Base-by-base conservation (phyloP, 2,888 invertebrate genomes). In the Noctua janthina region DNA sequence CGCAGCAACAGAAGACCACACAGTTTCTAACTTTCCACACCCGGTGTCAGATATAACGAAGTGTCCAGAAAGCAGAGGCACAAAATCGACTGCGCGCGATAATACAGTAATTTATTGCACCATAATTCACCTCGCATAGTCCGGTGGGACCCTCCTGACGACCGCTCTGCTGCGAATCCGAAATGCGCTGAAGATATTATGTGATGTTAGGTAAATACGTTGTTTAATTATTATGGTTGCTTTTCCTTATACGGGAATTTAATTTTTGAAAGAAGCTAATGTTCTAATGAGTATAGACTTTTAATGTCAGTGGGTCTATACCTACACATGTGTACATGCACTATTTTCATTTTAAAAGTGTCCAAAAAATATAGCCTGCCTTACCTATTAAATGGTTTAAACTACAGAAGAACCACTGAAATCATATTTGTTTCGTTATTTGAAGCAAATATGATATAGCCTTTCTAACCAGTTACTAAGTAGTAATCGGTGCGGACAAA, bases 61-160 rank as follows among this genome's bases (percentile, higher is more conserved):
- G 81, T 85, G 70, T 71, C 85, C 56, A 80, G 79, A 74, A 88
- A 84, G 74, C 72, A 68, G 79, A 79, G 75, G 87, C 88, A 89
- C 90, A 90, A 91, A 92, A 93, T 92, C 91, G 93, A 92, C 88
- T 89, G 90, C 89, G 91, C 91, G 93, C 92, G 93, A 94, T 94
- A 94, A 93, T 93, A 90, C 91, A 91, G 91, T 94, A 93, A 95
- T 95, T 94, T 95, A 95, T 94, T 91, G 93, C 89, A 81, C 91
- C 91, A 94, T 95, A 95, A 93, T 93, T 94, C 94, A 94, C 92
- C 84, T 90, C 87, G 91, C 90, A 84, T 84, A 91, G 88, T 90
- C 92, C 92, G 88, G 84, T 66, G 92, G 91, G 93, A 92, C 92
- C 91, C 91, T 91, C 88, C 90, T 92, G 94, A 93, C 91, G 92